Base-by-base conservation (phyloP, 2,888 invertebrate species). In the Odontomyia ornata region DNA sequence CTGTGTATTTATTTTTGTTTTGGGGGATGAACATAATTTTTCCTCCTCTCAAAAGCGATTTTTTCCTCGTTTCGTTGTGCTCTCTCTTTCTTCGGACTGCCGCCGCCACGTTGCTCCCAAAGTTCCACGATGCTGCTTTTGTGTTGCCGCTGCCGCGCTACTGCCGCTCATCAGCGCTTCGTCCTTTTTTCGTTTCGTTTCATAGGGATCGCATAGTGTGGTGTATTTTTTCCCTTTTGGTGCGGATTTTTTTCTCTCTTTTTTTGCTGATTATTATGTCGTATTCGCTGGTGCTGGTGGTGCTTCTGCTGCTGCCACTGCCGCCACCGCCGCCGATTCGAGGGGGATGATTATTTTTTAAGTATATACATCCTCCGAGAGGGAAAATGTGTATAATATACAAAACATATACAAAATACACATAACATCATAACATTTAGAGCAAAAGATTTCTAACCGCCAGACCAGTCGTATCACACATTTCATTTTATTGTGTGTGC, bases 371-470 rank as follows among this genome's bases (percentile, higher is more conserved):
- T 69, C 69, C 69, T 69, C 25, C 47, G 75, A 75, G 75, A 78
- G 75, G 67, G 76, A 76, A 79, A 79, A 79, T 76, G 43, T 73
- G 65, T 64, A 71, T 72, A 76, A 76, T 60, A 73, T 73, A 73
- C 73, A 73, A 47, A 76, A 69, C 78, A 80, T 80, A 81, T 80
- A 81, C 81, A 81, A 81, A 81, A 81, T 81, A 81, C 81, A 81
- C 81, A 81, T 81, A 82, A 80, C 82, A 82, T 82, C 81, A 82
- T 82, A 82, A 82, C 81, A 82, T 82, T 81, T 81, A 81, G 81
- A 80, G 82, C 81, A 83, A 82, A 83, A 83, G 82, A 82, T 82
- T 83, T 82, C 82, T 82, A 83, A 82, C 83, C 83, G 82, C 82
- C 82, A 81, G 81, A 82, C 81, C 81, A 82, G 82, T 82, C 82